Evolutionary conservation across 2,797 vertebrate genomes (phyloP).

Genomic region (Coccyzus lansbergi): DNA sequence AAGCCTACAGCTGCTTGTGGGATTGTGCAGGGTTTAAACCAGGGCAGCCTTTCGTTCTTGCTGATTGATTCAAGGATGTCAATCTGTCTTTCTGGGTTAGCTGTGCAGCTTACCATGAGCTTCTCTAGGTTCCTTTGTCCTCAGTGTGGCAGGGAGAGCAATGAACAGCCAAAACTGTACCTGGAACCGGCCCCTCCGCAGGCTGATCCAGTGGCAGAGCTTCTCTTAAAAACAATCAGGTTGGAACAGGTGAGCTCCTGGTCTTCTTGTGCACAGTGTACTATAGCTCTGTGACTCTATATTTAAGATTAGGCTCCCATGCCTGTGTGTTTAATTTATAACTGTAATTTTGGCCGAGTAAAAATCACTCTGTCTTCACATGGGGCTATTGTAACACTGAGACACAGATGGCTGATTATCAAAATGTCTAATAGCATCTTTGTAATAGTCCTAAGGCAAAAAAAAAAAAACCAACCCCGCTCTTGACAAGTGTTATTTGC

Average conservation of each 20-base stretch:
- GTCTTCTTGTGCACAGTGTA: background rate
- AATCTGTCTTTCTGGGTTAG: background rate
- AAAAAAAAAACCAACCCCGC: background rate
- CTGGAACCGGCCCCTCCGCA: background rate
- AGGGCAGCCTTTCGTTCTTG: background rate
- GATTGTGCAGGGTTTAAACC: background rate
- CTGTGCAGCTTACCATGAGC: background rate
- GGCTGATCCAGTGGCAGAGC: too few species aligned
- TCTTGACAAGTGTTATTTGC: conserved; percentile 61
- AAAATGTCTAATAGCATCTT: conserved; percentile 48
- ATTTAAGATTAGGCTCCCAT: background rate
- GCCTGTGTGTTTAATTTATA: background rate
- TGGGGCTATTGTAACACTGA: background rate
- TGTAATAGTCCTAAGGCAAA: conserved; percentile 42
- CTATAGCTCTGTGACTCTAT: rapidly evolving
- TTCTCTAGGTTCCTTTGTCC: background rate
- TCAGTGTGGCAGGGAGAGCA: background rate
- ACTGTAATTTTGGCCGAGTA: background rate
- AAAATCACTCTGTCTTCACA: background rate
- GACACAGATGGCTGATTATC: conserved; percentile 63
- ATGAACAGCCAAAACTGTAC: rapidly evolving
- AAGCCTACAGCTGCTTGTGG: background rate
- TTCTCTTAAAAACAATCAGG: background rate
- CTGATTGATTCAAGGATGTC: background rate
- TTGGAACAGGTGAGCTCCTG: background rate